Percentiles rank a stretch among this genome's conserved stretches.
Evolutionary conservation across 1,140 invertebrate genomes (phyloP).

Genomic region (Eumeta japonica): DNA sequence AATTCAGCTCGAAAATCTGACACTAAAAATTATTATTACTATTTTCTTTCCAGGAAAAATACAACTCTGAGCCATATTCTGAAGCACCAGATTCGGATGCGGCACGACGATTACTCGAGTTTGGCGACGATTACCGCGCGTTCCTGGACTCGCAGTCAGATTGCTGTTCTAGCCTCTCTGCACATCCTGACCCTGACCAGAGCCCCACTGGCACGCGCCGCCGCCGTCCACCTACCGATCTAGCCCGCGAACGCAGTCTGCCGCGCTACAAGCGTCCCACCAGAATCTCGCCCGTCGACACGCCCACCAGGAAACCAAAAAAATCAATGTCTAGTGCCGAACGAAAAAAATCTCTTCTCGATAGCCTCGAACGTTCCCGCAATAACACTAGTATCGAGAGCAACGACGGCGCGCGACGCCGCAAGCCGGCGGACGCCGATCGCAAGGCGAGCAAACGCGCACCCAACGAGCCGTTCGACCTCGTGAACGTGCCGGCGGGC

Average conservation of each 20-base stretch:
- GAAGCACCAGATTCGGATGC: constrained; percentile 86
- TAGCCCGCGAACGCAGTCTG: constrained; percentile 29
- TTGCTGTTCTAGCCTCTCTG: constrained; percentile 74
- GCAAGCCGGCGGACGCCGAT: constrained; percentile 39
- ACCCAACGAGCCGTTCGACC: constrained; percentile 43
- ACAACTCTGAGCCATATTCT: constrained; percentile 87
- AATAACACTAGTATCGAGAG: constrained; percentile 51
- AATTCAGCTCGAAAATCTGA: too few relatives aligned
- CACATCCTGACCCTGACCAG: constrained; percentile 62
- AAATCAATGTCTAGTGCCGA: constrained; percentile 54
- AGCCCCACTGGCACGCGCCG: constrained; percentile 50
- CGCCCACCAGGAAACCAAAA: constrained; percentile 47
- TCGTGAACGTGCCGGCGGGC: constrained; percentile 42
- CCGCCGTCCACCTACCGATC: constrained; percentile 33
- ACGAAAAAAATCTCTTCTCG: constrained; percentile 49
- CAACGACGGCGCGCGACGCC: constrained; percentile 36
- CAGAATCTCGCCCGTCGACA: constrained; percentile 49
- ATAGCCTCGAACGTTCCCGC: constrained; percentile 49
- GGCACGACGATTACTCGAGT: constrained; percentile 76
- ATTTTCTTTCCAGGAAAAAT: constrained; percentile 73
- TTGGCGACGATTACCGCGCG: constrained; percentile 87
- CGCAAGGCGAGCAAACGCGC: constrained; percentile 43
- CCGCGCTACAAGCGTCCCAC: constrained; percentile 40
- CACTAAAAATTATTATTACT: constrained; percentile 9
- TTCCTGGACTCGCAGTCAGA: constrained; percentile 86